These are phyloP conservation scores for Puma concolor DNA, from an alignment of 2,113 vertebrate genomes.

Conservation along the genomic window DNA sequence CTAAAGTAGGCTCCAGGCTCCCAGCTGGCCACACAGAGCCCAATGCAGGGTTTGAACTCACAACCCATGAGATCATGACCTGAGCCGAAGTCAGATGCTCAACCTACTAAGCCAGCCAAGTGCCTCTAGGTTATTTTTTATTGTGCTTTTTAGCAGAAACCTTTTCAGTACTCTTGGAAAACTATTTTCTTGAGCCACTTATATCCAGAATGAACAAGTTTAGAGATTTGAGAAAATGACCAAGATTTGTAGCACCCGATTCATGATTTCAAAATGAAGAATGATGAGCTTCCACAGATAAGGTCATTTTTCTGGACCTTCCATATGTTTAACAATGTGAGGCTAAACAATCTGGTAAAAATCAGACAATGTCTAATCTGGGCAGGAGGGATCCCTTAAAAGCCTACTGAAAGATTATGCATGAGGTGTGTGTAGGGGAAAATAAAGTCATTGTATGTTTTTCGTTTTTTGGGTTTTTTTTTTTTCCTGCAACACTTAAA, in stretches of 20 bases:
- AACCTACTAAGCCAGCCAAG: too few species aligned
- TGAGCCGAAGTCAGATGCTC: too few species aligned
- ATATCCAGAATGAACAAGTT: neutral
- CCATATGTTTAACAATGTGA: neutral
- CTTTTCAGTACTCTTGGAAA: neutral
- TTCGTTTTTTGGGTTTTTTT: too few species aligned
- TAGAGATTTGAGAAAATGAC: neutral
- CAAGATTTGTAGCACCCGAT: neutral
- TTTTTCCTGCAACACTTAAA: neutral
- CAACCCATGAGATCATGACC: too few species aligned
- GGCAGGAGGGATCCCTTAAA: neutral
- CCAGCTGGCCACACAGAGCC: too few species aligned
- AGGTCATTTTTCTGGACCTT: neutral
- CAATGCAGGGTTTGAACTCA: too few species aligned
- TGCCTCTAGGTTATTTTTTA: neutral
- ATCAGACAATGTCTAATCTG: neutral
- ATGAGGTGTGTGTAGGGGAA: neutral
- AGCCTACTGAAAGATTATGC: slow-evolving; percentile 13
- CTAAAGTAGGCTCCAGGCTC: too few species aligned
- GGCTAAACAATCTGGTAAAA: slow-evolving; percentile 14
- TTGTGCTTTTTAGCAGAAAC: neutral
- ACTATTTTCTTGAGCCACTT: neutral
- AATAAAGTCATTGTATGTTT: neutral
- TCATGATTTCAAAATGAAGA: neutral
- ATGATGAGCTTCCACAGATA: neutral